Evolutionary conservation across 2,888 invertebrate genomes (phyloP).

Genomic region (Agrilus biguttatus): DNA sequence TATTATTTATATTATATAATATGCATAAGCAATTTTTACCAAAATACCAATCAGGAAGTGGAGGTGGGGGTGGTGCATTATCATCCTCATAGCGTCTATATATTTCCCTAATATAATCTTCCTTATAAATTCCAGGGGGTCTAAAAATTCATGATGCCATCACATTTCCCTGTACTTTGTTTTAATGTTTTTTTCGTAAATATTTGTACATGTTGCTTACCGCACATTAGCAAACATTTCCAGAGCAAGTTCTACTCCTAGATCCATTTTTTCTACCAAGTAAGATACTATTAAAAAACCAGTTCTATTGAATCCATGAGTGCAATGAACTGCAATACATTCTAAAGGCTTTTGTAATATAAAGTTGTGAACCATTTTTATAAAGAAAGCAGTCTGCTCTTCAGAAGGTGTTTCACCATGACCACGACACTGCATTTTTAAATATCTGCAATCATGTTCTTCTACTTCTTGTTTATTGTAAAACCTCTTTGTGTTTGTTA

Average conservation of each 20-base stretch:
- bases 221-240: conserved; percentile 56
- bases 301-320: conserved; percentile 97
- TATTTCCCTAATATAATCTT: conserved; percentile 83
- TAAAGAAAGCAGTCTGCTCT: conserved; percentile 76
- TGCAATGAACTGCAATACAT: conserved; percentile 78
- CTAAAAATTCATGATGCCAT: conserved; percentile 31
- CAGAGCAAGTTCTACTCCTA: conserved; percentile 73
- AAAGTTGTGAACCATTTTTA: conserved; percentile 64
- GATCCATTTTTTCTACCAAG: conserved; percentile 71
- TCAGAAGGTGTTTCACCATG: conserved; percentile 82
- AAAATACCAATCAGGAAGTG: conserved; percentile 81
- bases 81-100: conserved; percentile 64
- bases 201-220: conserved; percentile 24
- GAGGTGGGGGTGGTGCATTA: conserved; percentile 57
- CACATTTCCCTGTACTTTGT: not conserved
- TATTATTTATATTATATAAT: not conserved
- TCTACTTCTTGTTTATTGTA: conserved; percentile 76
- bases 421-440: conserved; percentile 80
- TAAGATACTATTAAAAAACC: conserved; percentile 90
- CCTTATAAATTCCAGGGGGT: conserved; percentile 95
- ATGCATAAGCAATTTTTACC: conserved; percentile 22
- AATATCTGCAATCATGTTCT: conserved; percentile 60
- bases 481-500: conserved; percentile 90
- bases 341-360: conserved; percentile 67
- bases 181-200: not conserved